Conservation (phyloP, 2,797 vertebrate species). For the Syngnathus rostellatus region DNA sequence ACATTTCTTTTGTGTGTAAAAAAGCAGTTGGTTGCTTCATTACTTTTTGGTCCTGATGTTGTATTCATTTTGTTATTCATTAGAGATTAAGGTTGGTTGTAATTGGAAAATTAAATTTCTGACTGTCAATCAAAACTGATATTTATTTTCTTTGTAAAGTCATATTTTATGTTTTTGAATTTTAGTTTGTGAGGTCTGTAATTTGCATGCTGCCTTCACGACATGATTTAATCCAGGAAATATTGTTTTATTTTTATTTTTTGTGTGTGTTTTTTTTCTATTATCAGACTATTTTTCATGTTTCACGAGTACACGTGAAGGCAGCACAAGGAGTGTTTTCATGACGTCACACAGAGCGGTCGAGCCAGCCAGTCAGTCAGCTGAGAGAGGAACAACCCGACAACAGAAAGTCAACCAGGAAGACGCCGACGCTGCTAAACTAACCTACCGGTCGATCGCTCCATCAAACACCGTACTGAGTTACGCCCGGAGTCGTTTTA, state of each 20-base stretch:
- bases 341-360: constrained; percentile 61
- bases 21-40: neutral
- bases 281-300: neutral
- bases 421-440: constrained; percentile 38
- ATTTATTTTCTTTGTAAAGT: neutral
- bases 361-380: constrained; percentile 47
- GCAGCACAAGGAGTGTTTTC: constrained; percentile 22
- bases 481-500: neutral
- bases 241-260: too few species aligned
- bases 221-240: neutral
- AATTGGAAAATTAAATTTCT: neutral
- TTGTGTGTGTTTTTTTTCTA: neutral
- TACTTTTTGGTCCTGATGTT: neutral
- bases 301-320: constrained; percentile 21
- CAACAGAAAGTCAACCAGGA: constrained; percentile 60
- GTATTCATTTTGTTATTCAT: too few species aligned
- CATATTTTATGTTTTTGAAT: neutral
- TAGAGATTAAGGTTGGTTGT: neutral
- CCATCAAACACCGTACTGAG: constrained; percentile 16
- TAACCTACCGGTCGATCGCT: constrained; percentile 13
- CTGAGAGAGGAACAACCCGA: constrained; percentile 51
- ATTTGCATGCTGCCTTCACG: neutral
- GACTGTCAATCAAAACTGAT: neutral
- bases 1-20: neutral
- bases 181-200: neutral